phyloP scores from a whole-genome alignment of 2,113 vertebrate genomes.

The Poicephalus gulielmi region DNA sequence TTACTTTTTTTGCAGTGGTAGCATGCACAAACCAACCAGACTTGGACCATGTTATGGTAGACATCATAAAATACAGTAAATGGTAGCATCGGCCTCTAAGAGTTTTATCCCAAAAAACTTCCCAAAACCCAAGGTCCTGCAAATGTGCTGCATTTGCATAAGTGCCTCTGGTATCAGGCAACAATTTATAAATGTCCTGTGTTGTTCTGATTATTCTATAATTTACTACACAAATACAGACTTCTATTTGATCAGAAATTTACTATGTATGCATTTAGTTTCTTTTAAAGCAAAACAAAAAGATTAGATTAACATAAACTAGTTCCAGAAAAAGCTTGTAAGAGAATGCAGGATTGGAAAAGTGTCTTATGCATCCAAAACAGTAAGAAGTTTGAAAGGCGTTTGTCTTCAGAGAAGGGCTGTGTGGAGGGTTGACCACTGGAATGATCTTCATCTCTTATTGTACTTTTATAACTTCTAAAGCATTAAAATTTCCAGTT shows the following conservation, averaged over 20 bases:
- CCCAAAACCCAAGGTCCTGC: background rate
- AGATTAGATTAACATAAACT: background rate
- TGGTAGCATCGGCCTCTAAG: background rate
- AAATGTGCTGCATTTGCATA: background rate
- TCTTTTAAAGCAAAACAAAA: background rate
- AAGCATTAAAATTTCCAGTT: background rate
- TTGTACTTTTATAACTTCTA: background rate
- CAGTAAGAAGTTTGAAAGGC: background rate
- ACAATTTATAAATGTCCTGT: background rate
- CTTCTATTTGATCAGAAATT: background rate
- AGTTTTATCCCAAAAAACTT: background rate
- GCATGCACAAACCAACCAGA: background rate
- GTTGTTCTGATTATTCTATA: background rate
- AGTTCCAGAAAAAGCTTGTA: background rate
- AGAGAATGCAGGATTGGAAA: background rate
- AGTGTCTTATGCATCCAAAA: background rate
- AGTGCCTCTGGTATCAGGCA: background rate
- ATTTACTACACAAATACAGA: background rate
- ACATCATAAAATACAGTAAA: background rate
- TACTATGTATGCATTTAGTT: background rate
- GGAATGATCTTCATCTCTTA: background rate
- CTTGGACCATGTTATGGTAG: background rate
- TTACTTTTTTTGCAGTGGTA: background rate
- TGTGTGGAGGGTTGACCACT: background rate
- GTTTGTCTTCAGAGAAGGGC: background rate